phyloP scores from a whole-genome alignment of 2,888 invertebrate genomes.

The Eupithecia dodoneata region DNA sequence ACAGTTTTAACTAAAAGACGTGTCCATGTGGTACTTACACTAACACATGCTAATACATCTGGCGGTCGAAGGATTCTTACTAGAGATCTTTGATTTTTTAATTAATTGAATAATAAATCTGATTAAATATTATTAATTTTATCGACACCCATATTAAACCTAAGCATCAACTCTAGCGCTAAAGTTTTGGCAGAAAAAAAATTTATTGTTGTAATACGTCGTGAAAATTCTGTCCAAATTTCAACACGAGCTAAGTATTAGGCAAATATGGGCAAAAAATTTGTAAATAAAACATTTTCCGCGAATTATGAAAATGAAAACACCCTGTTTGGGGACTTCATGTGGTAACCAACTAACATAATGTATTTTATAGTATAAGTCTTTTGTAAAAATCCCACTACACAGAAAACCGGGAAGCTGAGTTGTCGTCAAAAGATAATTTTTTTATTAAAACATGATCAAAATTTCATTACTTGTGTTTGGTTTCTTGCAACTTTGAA shows the following conservation, averaged over 20 bases:
- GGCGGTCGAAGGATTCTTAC: slow-evolving; percentile 47
- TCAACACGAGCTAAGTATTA: not conserved
- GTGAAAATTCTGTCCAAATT: not conserved
- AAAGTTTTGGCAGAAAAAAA: not conserved
- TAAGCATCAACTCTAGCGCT: not conserved
- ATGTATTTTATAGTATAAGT: slow-evolving; percentile 19
- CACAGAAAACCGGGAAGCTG: slow-evolving; percentile 47
- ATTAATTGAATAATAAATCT: not conserved
- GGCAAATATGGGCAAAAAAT: not conserved
- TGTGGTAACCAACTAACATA: not conserved
- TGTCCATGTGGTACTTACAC: slow-evolving; percentile 57
- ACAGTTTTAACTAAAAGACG: slow-evolving; percentile 48
- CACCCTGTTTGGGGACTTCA: not conserved
- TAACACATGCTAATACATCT: slow-evolving; percentile 40
- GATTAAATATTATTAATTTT: not conserved
- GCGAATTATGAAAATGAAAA: not conserved
- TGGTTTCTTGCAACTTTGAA: not conserved
- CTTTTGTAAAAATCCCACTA: slow-evolving; percentile 58
- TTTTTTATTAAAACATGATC: not conserved
- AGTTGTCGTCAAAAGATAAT: slow-evolving; percentile 50
- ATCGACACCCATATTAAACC: not conserved
- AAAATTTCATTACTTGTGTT: not conserved
- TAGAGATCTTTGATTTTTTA: slow-evolving; percentile 26
- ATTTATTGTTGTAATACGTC: not conserved
- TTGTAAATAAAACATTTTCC: not conserved